A percentile compares a stretch with the other conserved stretches of the same genome.
These are phyloP conservation scores for Lasioglossum lativentre DNA, from an alignment of 2,888 invertebrate genomes.

Conservation along the genomic window DNA sequence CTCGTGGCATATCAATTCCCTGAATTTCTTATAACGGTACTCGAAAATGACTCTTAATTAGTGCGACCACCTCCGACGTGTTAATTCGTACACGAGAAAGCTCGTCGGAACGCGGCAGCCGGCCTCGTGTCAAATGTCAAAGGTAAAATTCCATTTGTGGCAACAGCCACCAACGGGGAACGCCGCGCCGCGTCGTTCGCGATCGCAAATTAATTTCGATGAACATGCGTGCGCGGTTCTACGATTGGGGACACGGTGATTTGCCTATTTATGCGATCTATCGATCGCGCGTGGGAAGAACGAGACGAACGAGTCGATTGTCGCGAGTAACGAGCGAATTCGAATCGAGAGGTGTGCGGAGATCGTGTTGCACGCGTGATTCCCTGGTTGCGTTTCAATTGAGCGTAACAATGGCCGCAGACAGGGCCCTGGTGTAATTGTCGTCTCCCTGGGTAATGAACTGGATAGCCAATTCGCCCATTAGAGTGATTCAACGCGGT, in stretches of 20 bases:
- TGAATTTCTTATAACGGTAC: no score
- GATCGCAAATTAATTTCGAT: constrained; percentile 1
- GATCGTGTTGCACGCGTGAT: constrained; percentile 53
- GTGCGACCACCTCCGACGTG: background rate
- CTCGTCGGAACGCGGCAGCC: background rate
- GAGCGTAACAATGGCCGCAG: constrained; percentile 49
- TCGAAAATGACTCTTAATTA: background rate
- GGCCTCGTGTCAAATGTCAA: background rate
- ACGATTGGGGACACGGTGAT: background rate
- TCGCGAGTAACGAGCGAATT: constrained; percentile 58
- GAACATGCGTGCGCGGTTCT: background rate
- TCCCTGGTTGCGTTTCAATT: constrained; percentile 61
- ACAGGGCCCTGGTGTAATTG: constrained; percentile 20
- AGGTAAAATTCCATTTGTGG: constrained; percentile 7
- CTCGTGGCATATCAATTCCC: no score
- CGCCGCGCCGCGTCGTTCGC: background rate
- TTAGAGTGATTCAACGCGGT: background rate
- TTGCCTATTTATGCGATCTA: background rate
- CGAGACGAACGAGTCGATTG: constrained; percentile 49
- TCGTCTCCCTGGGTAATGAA: background rate
- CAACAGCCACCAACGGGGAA: background rate
- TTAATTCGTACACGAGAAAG: background rate
- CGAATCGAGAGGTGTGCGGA: constrained; percentile 51
- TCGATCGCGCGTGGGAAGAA: constrained; percentile 60
- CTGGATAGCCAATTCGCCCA: background rate